These are phyloP conservation scores for Aricia agestis DNA, from an alignment of 1,140 invertebrate species.

Conservation along the genomic window DNA sequence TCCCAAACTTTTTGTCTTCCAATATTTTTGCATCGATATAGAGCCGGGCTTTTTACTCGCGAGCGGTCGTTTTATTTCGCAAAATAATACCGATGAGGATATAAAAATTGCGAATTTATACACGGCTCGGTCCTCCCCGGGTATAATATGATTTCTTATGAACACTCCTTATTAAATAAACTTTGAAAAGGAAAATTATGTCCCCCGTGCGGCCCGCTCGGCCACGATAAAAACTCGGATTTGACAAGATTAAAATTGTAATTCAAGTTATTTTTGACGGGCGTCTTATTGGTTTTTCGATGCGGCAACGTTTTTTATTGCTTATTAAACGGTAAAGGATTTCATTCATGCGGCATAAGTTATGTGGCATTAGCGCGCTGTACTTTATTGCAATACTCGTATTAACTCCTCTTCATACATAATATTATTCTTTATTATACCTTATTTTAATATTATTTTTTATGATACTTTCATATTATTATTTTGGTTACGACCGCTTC, in stretches of 20 bases:
- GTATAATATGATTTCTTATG: conserved; percentile 61
- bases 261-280: conserved; percentile 70
- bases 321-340: conserved; percentile 18
- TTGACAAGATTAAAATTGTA: conserved; percentile 74
- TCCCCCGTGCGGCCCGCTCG: conserved; percentile 45
- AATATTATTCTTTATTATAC: no score
- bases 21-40: conserved; percentile 69
- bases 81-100: conserved; percentile 66
- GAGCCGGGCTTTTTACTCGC: conserved; percentile 60
- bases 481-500: neutral
- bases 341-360: conserved; percentile 7
- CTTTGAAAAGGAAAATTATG: conserved; percentile 68
- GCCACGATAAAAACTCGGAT: conserved; percentile 70
- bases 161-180: conserved; percentile 66
- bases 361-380: conserved; percentile 1
- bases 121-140: conserved; percentile 29
- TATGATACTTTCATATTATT: neutral
- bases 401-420: neutral
- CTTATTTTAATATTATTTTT: neutral
- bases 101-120: conserved; percentile 71
- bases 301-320: conserved; percentile 49
- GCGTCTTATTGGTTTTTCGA: conserved; percentile 69
- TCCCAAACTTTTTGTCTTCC: conserved; percentile 26
- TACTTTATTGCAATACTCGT: conserved; percentile 8
- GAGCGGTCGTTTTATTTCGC: conserved; percentile 53